Percentiles rank a stretch among this genome's conserved stretches.
Evolutionary conservation across 2,113 vertebrate genomes (phyloP).

Genomic region (Thermophis baileyi): DNA sequence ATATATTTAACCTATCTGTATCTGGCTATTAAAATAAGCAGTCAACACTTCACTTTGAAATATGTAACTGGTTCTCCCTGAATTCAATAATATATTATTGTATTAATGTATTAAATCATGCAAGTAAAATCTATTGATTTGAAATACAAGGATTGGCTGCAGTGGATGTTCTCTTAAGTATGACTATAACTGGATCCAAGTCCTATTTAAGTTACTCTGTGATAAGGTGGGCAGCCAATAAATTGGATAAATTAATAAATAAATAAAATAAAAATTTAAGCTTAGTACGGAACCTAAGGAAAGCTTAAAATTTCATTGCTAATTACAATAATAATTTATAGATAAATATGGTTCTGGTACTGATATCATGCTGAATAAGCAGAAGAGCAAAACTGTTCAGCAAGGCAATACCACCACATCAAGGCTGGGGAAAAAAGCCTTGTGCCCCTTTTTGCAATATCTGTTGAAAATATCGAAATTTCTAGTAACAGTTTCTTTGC

Average conservation of each 20-base stretch:
- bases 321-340: background rate
- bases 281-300: background rate
- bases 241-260: background rate
- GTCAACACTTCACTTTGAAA: background rate
- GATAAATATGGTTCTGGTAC: background rate
- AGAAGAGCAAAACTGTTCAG: background rate
- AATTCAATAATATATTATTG: background rate
- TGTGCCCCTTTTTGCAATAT: background rate
- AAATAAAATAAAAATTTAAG: background rate
- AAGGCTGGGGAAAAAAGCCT: background rate
- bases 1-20: background rate
- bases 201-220: background rate
- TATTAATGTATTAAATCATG: background rate
- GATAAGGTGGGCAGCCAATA: background rate
- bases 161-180: background rate
- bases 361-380: background rate
- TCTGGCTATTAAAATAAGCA: background rate
- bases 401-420: background rate
- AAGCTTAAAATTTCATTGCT: background rate
- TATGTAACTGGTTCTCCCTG: background rate
- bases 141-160: background rate
- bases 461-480: background rate
- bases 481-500: conserved; percentile 41
- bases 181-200: background rate
- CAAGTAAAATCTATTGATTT: background rate